Conservation (phyloP, 2,113 vertebrate species). For the Pomatorhinus ruficollis region DNA sequence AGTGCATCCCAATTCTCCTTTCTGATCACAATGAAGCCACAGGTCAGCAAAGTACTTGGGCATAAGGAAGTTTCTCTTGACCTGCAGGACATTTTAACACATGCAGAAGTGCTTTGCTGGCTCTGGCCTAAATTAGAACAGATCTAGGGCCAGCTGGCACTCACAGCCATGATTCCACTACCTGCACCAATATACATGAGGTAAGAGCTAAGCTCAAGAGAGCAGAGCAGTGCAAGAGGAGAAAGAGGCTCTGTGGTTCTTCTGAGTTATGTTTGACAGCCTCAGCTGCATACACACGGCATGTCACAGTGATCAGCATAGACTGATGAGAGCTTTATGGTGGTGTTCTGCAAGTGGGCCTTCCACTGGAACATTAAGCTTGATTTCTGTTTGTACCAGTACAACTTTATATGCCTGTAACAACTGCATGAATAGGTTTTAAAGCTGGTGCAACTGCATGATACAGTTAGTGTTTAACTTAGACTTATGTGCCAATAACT, state of each 20-base stretch:
- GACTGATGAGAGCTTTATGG: background rate
- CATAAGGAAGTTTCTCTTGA: conserved; percentile 12
- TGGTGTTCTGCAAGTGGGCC: background rate
- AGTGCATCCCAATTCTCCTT: background rate
- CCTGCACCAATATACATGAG: conserved; percentile 51
- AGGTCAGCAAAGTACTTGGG: conserved; percentile 7
- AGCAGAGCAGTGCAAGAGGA: conserved; percentile 54
- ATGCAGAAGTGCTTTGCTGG: conserved; percentile 3
- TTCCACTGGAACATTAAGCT: background rate
- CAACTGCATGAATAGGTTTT: background rate
- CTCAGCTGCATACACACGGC: conserved; percentile 24
- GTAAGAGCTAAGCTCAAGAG: conserved; percentile 49
- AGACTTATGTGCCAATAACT: background rate
- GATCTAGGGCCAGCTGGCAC: conserved; percentile 2
- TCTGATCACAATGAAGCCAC: background rate
- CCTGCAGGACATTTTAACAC: conserved; percentile 1
- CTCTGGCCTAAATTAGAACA: background rate
- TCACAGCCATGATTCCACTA: background rate
- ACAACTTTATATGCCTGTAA: background rate
- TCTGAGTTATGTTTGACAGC: conserved; percentile 40
- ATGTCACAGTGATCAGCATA: conserved; percentile 24
- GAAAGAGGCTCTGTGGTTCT: conserved; percentile 63
- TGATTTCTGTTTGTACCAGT: background rate
- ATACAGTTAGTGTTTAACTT: background rate
- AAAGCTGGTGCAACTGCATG: background rate